Evolutionary conservation across 2,797 vertebrate species (phyloP), one percentile per base, ranked within the genome.

Genomic region (Etheostoma nigrum): DNA sequence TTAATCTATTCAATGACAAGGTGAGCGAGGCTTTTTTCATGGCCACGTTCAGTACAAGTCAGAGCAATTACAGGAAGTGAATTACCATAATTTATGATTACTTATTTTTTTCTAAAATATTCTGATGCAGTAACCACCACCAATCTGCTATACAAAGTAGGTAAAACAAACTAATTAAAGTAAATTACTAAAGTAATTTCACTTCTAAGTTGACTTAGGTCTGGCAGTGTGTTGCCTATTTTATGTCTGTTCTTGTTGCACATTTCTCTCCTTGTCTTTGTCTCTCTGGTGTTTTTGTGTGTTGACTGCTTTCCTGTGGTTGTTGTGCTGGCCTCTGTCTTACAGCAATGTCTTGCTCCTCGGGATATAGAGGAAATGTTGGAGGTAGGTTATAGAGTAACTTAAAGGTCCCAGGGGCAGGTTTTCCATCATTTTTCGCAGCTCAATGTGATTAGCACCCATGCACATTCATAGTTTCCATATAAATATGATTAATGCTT

Each of bases 341-440:
- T 23, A 79, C 94, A 95, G 95, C 87, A 90, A 84, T 91, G 83
- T 77, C 92, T 95, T 86, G 87, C 93, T 86, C 94, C 95, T 86
- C 93, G 90, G 63, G 93, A 93, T 89, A 94, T 95, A 92, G 95
- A 93, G 91, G 93, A 95, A 90, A 94, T 95, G 93, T 90, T 95
- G 85, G 93, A 96, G 95, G 94, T 95, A 95, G 81, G 94, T 94
- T 87, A 81, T 84, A 51, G 71, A 79, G 86, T 42, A 74, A 72
- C 75, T 80, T 79, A 23, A 70, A 68, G 42, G 64, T 78, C 80
- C 81, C 63, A 67, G 79, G 74, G 77, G 85, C 71, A 82, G 72
- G 74, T 83, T 89, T 86, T 86, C 74, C 73, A 88, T 90, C 80
- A 84, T 84, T 75, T 79, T 47, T 51, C 19, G n/a, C 78, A 79